A percentile compares a stretch with the other conserved stretches of the same genome.
Conservation (phyloP, 2,888 invertebrate species). For the Nysson spinosus region DNA sequence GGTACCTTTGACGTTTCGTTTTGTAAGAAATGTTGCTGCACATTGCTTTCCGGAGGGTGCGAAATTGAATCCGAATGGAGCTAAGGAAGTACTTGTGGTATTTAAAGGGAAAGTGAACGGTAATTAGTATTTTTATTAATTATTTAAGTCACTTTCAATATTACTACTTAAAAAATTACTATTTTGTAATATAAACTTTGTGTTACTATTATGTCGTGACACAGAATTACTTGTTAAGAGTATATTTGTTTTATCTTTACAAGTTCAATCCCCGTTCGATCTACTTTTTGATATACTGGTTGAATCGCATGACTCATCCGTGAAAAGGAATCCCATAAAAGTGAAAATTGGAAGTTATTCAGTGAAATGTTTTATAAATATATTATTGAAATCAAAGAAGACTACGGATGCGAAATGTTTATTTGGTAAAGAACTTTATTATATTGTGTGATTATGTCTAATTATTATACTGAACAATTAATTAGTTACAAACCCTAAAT, state of each 20-base stretch:
- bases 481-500: no score
- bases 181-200: not conserved
- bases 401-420: not conserved
- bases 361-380: conserved; percentile 27
- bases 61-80: conserved; percentile 75
- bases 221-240: no score
- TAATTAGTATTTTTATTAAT: conserved; percentile 17
- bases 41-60: conserved; percentile 76
- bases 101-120: conserved; percentile 53
- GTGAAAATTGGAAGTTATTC: conserved; percentile 36
- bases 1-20: conserved; percentile 76
- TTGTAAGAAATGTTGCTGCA: conserved; percentile 75
- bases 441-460: no score
- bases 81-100: conserved; percentile 61
- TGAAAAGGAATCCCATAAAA: conserved; percentile 9
- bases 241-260: not conserved
- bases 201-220: no score
- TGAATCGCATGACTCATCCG: conserved; percentile 21
- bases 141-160: not conserved
- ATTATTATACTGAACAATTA: no score
- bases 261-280: conserved; percentile 50
- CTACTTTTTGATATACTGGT: conserved; percentile 62
- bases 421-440: no score
- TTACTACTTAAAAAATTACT: not conserved
- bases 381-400: conserved; percentile 11